These are phyloP conservation scores for Salvator merianae DNA, from an alignment of 2,113 vertebrate genomes.

Conservation along the genomic window DNA sequence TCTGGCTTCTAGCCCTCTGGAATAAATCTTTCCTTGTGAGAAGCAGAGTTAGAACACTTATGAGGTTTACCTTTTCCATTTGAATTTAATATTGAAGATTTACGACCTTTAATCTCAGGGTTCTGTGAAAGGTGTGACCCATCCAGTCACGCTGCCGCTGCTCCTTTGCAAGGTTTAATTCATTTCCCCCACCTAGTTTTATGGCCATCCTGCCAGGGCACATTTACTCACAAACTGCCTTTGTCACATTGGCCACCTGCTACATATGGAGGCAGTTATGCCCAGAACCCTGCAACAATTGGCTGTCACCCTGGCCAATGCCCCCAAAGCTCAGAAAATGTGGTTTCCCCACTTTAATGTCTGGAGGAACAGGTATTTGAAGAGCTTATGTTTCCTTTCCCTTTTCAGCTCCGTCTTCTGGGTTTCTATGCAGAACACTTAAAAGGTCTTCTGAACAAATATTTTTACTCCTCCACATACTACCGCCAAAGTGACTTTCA, in stretches of 20 bases:
- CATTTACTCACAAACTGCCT: rapidly evolving
- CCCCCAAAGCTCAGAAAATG: neutral
- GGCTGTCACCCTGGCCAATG: rapidly evolving
- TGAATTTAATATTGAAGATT: slow-evolving; percentile 56
- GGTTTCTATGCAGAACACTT: slow-evolving; percentile 21
- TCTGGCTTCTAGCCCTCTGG: neutral
- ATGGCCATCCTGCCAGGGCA: neutral
- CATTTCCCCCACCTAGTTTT: neutral
- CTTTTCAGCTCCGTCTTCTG: neutral
- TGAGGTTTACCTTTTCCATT: slow-evolving; percentile 41
- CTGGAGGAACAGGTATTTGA: neutral
- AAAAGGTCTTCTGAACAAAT: slow-evolving; percentile 55
- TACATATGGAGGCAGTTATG: neutral
- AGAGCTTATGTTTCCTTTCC: neutral
- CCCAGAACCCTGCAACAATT: neutral
- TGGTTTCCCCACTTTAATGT: slow-evolving; percentile 1
- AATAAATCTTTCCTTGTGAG: slow-evolving; percentile 6
- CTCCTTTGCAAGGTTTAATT: neutral
- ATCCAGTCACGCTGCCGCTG: rapidly evolving
- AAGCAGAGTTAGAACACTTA: neutral
- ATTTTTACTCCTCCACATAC: slow-evolving; percentile 64
- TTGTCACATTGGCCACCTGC: neutral
- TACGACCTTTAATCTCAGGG: neutral
- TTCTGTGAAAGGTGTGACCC: slow-evolving; percentile 17
- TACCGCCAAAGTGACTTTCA: slow-evolving; percentile 71